Evolutionary conservation across 1,140 invertebrate genomes (phyloP), one percentile per base, ranked within the genome.

Genomic region (Ephestia elutella): DNA sequence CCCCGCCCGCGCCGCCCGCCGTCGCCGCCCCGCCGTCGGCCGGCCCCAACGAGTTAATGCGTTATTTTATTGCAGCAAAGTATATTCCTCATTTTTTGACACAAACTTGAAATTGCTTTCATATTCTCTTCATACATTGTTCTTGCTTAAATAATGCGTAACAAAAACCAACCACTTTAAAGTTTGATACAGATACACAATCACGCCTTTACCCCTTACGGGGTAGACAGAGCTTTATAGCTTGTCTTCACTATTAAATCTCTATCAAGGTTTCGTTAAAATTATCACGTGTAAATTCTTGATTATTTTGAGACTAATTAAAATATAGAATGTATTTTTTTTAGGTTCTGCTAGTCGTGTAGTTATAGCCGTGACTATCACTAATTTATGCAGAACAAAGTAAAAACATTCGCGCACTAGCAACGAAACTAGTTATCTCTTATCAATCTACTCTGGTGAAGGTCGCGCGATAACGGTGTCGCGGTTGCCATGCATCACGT

Each of bases 401-500:
- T 8, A 53, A n/a, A 50, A 53, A 21, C 21, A 25, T 21, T 53
- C 3, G 4, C 11, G 49, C 55, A 25, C 54, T 25, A 25, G 63
- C 57, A 60, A 65, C 59, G 56, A 56, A 67, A 61, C 60, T 66
- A 13, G 76, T 80, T 87, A 87, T 87, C 85, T 82, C 68, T 86
- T 86, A 87, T 86, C 83, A 86, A 84, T 75, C 74, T 83, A 77
- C 78, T 85, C 82, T 82, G 77, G 75, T 66, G 75, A 87, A 87
- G 83, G 85, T 83, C 82, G 73, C 55, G 28, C 63, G 85, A 87
- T 87, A 87, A 64, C 66, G 59, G 44, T 60, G 59, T 66, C 48
- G 54, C 64, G 68, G 61, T 62, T 44, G 57, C 20, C 38, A 44
- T 15, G 38, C 38, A 15, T 15, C 15, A 44, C 10, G 2, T 44